These are phyloP conservation scores for Semnornis frantzii DNA, from an alignment of 2,113 vertebrate species.

Conservation along the genomic window DNA sequence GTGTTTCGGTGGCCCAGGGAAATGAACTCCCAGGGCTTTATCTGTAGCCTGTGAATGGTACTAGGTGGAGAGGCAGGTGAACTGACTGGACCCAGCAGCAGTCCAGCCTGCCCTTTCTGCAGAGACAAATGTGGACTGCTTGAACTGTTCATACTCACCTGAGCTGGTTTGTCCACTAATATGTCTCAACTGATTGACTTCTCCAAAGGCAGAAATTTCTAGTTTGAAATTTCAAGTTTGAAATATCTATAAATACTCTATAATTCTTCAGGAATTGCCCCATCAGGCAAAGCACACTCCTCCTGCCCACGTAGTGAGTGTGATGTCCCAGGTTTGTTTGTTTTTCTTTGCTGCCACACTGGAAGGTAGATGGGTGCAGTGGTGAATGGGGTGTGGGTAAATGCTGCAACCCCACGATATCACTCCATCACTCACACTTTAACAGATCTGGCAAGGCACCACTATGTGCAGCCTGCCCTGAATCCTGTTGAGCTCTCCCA, in stretches of 20 bases:
- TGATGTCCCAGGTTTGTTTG: neutral
- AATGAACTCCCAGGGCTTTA: neutral
- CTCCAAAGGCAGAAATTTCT: neutral
- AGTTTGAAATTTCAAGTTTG: neutral
- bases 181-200: neutral
- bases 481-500: neutral
- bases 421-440: fast-evolving
- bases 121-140: fast-evolving
- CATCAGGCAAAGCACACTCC: neutral
- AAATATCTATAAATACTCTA: neutral
- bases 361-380: neutral
- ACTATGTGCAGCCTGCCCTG: neutral
- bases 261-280: neutral
- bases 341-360: neutral
- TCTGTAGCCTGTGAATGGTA: neutral
- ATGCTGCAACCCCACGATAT: fast-evolving
- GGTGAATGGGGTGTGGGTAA: neutral
- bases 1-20: neutral
- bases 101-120: neutral
- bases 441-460: neutral
- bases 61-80: neutral
- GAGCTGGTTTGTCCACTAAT: neutral
- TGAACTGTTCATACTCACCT: neutral
- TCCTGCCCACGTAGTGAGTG: fast-evolving
- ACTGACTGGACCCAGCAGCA: neutral